Conservation (phyloP, 2,888 invertebrate genomes). For the Metopia argyrocephala region DNA sequence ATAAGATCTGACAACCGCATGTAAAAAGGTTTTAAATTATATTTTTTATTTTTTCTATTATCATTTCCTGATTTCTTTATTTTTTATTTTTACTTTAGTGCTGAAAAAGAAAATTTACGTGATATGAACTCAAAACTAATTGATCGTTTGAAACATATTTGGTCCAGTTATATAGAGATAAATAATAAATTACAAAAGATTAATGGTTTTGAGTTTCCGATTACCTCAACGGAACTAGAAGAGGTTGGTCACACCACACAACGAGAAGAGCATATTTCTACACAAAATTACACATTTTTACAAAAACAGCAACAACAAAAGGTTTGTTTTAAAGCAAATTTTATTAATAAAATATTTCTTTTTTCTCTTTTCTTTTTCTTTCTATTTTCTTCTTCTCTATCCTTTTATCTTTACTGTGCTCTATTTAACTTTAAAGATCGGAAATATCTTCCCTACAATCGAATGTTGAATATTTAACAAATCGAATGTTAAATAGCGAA, state of each 20-base stretch:
- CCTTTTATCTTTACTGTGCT: conserved; percentile 47
- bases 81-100: conserved; percentile 67
- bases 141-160: conserved; percentile 76
- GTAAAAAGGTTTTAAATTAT: no score
- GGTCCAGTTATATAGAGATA: conserved; percentile 76
- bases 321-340: conserved; percentile 51
- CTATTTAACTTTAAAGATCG: conserved; percentile 70
- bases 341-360: conserved; percentile 47
- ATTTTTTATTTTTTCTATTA: conserved; percentile 11
- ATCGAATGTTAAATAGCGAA: conserved; percentile 77
- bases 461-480: conserved; percentile 78
- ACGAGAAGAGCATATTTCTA: conserved; percentile 71
- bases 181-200: conserved; percentile 56
- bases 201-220: conserved; percentile 34
- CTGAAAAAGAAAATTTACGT: conserved; percentile 75
- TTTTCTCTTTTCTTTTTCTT: conserved; percentile 57
- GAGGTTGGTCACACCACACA: conserved; percentile 45
- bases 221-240: conserved; percentile 42
- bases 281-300: conserved; percentile 48
- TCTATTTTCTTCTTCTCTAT: conserved; percentile 47
- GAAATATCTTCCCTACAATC: conserved; percentile 79
- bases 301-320: conserved; percentile 40
- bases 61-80: conserved; percentile 19
- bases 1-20: no score
- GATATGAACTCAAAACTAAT: conserved; percentile 77